Evolutionary conservation across 2,113 vertebrate species (phyloP).

Genomic region (Xerus inauris): DNA sequence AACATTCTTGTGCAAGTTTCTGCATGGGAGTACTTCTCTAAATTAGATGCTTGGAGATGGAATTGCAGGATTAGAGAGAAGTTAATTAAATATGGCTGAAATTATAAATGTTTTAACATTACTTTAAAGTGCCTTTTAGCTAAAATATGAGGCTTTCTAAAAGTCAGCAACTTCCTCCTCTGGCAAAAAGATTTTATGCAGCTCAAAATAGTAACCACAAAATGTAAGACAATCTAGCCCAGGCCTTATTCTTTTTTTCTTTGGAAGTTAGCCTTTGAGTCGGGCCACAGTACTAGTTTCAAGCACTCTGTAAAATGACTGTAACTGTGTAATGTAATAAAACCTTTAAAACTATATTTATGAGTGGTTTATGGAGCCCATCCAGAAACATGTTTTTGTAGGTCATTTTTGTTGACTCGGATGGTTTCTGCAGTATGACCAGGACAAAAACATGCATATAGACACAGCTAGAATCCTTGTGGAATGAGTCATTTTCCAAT

Average conservation of each 20-base stretch:
- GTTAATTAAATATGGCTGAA: constrained; percentile 67
- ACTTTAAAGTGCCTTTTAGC: constrained; percentile 66
- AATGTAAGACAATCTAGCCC: constrained; percentile 44
- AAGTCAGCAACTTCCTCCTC: constrained; percentile 52
- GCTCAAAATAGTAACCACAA: constrained; percentile 67
- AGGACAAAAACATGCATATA: background rate
- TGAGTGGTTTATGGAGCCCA: background rate
- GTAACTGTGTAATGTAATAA: constrained; percentile 1
- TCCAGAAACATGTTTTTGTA: constrained; percentile 5
- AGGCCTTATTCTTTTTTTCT: constrained; percentile 17
- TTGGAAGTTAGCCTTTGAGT: constrained; percentile 40
- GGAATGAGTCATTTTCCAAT: background rate
- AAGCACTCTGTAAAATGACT: constrained; percentile 37
- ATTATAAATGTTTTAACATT: constrained; percentile 54
- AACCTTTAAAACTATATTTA: constrained; percentile 41
- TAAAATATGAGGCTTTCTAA: constrained; percentile 58
- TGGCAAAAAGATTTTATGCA: constrained; percentile 51
- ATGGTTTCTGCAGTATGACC: background rate
- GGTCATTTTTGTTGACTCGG: background rate
- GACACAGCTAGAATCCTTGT: background rate
- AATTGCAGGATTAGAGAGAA: constrained; percentile 42
- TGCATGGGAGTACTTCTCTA: constrained; percentile 43
- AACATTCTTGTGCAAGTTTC: background rate
- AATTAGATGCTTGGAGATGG: constrained; percentile 36
- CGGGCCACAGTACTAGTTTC: constrained; percentile 33